Conservation (phyloP, 2,888 invertebrate species). For the Chrysopilus asiliformis region DNA sequence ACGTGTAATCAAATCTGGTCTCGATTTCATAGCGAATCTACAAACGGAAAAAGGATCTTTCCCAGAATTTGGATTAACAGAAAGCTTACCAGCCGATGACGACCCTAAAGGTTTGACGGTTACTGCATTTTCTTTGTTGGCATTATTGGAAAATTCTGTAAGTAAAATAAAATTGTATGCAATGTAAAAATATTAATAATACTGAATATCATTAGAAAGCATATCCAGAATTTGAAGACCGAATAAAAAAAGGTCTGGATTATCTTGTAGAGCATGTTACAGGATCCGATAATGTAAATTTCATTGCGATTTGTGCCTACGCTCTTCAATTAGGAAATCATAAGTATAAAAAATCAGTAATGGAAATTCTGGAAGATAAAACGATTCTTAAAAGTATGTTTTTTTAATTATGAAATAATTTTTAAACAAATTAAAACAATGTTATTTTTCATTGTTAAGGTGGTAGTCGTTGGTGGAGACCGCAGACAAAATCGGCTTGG, state of each 20-base stretch:
- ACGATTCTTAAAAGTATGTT: constrained; percentile 35
- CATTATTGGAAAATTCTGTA: constrained; percentile 54
- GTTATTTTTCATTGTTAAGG: no score
- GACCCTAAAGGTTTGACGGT: constrained; percentile 54
- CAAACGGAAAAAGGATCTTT: constrained; percentile 67
- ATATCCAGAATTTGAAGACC: constrained; percentile 39
- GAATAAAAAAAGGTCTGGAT: constrained; percentile 64
- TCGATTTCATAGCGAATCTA: constrained; percentile 55
- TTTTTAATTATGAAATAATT: no score
- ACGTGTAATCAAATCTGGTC: constrained; percentile 47
- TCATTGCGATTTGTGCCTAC: constrained; percentile 63
- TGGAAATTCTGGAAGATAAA: constrained; percentile 38
- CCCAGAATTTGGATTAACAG: constrained; percentile 61
- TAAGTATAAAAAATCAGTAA: constrained; percentile 48
- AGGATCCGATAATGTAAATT: constrained; percentile 52
- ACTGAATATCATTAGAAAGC: constrained; percentile 8
- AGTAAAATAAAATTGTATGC: constrained; percentile 23
- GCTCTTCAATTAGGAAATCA: constrained; percentile 67
- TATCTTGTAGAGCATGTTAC: constrained; percentile 57
- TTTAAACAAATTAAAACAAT: no score
- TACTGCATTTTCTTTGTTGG: constrained; percentile 64
- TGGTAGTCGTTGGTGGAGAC: no score
- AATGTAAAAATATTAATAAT: not conserved
- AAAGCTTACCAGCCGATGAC: constrained; percentile 55
- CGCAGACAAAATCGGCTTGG: constrained; percentile 32